Conservation (phyloP, 2,888 invertebrate species). For the Ormyrus rosae region DNA sequence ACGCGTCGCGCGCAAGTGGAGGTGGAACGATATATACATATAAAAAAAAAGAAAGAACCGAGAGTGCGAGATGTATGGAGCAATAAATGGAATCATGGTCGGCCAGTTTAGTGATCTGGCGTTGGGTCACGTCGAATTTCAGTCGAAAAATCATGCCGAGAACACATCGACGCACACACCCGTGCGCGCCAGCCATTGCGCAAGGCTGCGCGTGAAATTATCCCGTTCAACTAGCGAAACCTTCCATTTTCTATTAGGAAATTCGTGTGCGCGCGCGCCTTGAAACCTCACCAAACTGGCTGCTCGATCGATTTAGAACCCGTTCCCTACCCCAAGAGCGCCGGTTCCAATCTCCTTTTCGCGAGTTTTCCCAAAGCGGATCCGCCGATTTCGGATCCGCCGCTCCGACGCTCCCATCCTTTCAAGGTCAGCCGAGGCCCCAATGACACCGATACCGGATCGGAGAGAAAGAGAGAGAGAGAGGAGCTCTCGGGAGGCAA, state of each 20-base stretch:
- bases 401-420: not conserved
- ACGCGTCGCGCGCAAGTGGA: not conserved
- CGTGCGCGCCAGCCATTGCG: conserved; percentile 5
- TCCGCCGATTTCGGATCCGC: no score
- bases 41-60: conserved; percentile 7
- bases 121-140: conserved; percentile 28
- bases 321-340: not conserved
- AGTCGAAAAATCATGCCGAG: conserved; percentile 40
- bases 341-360: no score
- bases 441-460: conserved; percentile 6
- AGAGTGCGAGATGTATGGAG: not conserved
- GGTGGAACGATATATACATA: not conserved
- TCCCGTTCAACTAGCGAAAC: conserved; percentile 5
- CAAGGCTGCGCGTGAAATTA: conserved; percentile 27
- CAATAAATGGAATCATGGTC: conserved; percentile 44
- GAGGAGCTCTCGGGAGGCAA: not conserved
- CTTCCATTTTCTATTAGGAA: conserved; percentile 44
- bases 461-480: not conserved
- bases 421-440: conserved; percentile 21
- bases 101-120: conserved; percentile 29
- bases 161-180: not conserved
- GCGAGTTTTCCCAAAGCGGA: no score
- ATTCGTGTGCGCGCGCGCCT: conserved; percentile 3
- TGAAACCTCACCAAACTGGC: not conserved
- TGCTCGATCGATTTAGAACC: conserved; percentile 17